Conservation (phyloP, 2,113 vertebrate genomes). For the Microcebus murinus region DNA sequence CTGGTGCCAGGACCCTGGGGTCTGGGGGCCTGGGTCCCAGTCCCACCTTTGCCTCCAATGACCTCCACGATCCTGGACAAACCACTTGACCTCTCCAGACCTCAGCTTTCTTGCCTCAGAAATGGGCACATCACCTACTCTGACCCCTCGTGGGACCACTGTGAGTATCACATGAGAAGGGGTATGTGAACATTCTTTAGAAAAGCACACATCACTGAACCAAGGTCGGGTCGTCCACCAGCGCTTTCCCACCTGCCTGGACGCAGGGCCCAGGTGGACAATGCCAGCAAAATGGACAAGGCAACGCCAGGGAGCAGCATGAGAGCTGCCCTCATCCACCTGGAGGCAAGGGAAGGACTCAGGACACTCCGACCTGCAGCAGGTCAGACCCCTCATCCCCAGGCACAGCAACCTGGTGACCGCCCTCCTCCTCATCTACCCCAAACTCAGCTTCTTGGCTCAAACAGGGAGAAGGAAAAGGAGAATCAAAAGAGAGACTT, state of each 20-base stretch:
- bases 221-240: neutral
- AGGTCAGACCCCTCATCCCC: neutral
- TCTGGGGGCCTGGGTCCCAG: neutral
- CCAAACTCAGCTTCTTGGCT: neutral
- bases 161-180: neutral
- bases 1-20: neutral
- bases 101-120: neutral
- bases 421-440: neutral
- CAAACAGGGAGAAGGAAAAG: neutral
- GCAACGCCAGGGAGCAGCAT: neutral
- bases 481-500: neutral
- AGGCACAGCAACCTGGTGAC: neutral
- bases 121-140: neutral
- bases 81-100: neutral
- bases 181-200: neutral
- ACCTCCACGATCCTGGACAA: neutral
- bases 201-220: neutral
- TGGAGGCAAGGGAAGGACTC: neutral
- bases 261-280: neutral
- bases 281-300: neutral
- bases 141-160: neutral
- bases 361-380: neutral
- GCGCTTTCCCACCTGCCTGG: neutral
- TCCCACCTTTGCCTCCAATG: neutral
- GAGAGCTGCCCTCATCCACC: neutral